Evolutionary conservation across 2,888 invertebrate genomes (phyloP).

Genomic region (Cosmorhoe ocellata): DNA sequence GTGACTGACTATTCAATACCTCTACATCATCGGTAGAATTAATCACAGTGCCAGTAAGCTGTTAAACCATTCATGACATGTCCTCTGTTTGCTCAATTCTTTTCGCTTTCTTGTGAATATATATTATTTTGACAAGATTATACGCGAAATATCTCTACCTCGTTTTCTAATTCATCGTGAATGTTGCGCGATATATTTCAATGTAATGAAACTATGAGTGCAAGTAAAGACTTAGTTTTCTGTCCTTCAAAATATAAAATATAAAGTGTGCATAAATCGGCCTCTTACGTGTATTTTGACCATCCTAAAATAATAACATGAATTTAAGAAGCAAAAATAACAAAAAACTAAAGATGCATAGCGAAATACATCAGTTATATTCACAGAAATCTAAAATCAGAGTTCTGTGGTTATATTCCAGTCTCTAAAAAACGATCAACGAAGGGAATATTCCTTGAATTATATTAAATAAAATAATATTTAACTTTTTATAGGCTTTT

Average conservation of each 20-base stretch:
- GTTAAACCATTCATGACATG: slow-evolving; percentile 22
- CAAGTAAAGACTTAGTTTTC: slow-evolving; percentile 4
- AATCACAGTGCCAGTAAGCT: slow-evolving; percentile 32
- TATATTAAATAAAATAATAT: slow-evolving; percentile 56
- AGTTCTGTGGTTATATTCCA: too few relatives aligned
- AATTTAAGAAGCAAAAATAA: slow-evolving; percentile 3
- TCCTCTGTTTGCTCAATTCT: slow-evolving; percentile 35
- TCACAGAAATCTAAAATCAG: too few relatives aligned
- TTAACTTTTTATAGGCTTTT: slow-evolving; percentile 63
- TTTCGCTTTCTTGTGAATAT: slow-evolving; percentile 26
- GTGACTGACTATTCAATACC: slow-evolving; percentile 10
- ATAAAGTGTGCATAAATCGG: background rate
- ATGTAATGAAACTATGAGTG: slow-evolving; percentile 6
- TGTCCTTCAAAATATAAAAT: background rate
- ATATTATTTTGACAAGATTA: slow-evolving; percentile 27
- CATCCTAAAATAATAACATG: background rate
- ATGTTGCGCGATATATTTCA: slow-evolving; percentile 6
- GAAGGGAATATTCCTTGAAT: slow-evolving; percentile 51
- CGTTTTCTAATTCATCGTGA: slow-evolving; percentile 32
- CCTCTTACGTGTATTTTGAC: background rate
- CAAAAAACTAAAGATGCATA: slow-evolving; percentile 10
- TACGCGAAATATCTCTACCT: slow-evolving; percentile 36
- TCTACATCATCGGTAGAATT: slow-evolving; percentile 15
- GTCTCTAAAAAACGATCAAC: slow-evolving; percentile 39
- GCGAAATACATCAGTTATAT: slow-evolving; percentile 20